Evolutionary conservation across 2,797 vertebrate genomes (phyloP).

Genomic region (Perodicticus potto): DNA sequence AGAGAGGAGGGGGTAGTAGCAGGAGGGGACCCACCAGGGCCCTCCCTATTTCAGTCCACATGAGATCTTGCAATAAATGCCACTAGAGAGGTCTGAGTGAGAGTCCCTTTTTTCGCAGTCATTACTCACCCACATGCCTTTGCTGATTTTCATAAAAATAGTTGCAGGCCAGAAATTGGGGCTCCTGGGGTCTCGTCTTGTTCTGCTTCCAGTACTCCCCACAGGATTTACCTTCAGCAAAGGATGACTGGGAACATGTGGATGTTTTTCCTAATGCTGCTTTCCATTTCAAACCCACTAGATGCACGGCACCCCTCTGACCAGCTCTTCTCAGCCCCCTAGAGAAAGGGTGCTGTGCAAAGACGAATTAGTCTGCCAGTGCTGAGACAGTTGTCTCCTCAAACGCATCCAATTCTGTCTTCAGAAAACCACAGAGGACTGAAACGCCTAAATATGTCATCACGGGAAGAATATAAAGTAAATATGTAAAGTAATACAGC

Average conservation of each 20-base stretch:
- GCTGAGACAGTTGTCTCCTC: background rate
- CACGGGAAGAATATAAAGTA: constrained; percentile 81
- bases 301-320: background rate
- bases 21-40: no score
- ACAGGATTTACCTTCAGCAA: background rate
- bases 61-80: background rate
- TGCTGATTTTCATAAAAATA: background rate
- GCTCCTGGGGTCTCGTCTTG: background rate
- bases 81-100: background rate
- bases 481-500: constrained; percentile 84
- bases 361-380: background rate
- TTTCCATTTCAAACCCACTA: background rate
- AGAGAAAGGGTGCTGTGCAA: background rate
- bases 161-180: background rate
- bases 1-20: background rate
- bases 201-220: background rate
- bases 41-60: background rate
- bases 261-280: background rate
- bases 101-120: background rate
- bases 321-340: background rate
- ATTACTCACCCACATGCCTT: background rate
- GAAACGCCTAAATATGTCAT: constrained; percentile 76
- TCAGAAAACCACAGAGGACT: constrained; percentile 43
- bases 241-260: background rate
- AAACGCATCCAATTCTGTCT: constrained; percentile 17